These are phyloP conservation scores for Ploceus nigricollis DNA, from an alignment of 2,113 vertebrate genomes.

Conservation along the genomic window DNA sequence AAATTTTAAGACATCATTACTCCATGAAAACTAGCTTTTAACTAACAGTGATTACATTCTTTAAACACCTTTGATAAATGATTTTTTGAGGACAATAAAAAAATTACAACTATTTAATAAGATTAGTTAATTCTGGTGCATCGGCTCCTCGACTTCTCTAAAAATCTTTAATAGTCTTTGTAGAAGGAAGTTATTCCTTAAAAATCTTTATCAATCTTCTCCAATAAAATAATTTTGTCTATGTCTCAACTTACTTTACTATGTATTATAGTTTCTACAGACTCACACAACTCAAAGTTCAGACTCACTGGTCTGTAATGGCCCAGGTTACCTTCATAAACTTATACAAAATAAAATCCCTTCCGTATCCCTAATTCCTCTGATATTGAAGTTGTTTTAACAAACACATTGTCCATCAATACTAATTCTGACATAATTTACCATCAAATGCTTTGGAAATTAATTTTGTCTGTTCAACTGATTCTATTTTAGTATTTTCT, in stretches of 20 bases:
- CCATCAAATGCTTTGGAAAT: not conserved
- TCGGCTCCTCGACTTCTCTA: not conserved
- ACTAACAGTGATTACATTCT: not conserved
- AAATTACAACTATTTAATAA: not conserved
- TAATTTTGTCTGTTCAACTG: not conserved
- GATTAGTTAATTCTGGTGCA: not conserved
- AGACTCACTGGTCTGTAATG: not conserved
- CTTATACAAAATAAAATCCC: not conserved
- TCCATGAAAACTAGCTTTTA: not conserved
- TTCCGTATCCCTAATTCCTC: not conserved
- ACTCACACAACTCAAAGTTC: not conserved
- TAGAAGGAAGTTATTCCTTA: not conserved
- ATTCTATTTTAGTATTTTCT: not conserved
- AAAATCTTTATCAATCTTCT: not conserved
- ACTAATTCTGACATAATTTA: not conserved
- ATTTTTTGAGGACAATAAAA: not conserved
- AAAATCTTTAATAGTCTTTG: not conserved
- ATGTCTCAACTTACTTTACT: not conserved
- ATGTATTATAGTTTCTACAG: not conserved
- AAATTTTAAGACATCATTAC: not conserved
- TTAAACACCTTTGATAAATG: rapidly evolving
- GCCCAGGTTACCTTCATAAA: not conserved
- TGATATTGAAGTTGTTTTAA: not conserved
- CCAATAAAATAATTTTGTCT: not conserved
- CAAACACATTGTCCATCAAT: not conserved